Evolutionary conservation across 1,140 invertebrate genomes (phyloP).

Genomic region (Gonioctena quinquepunctata): DNA sequence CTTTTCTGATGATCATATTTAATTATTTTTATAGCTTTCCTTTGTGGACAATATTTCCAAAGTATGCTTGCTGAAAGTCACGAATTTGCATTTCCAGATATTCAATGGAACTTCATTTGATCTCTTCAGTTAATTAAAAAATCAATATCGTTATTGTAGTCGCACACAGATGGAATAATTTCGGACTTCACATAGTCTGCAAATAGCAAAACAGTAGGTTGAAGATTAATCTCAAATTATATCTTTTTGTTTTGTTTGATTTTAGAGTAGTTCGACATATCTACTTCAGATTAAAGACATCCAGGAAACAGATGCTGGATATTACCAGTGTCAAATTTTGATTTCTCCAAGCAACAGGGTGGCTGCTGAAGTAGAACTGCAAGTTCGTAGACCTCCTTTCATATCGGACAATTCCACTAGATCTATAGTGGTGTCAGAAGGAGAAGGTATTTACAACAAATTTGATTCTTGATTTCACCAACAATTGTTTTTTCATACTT

Average conservation of each 20-base stretch:
- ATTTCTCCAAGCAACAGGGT: conserved; percentile 79
- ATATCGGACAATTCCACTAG: conserved; percentile 92
- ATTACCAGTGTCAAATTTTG: conserved; percentile 85
- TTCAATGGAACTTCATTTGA: too few relatives aligned
- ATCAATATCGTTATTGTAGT: too few relatives aligned
- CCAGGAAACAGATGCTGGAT: conserved; percentile 90
- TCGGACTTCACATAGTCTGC: too few relatives aligned
- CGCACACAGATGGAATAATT: too few relatives aligned
- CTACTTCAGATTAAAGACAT: conserved; percentile 84
- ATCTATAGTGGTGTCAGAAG: conserved; percentile 81
- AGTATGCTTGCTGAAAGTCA: too few relatives aligned
- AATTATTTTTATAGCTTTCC: too few relatives aligned
- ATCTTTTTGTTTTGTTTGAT: not conserved
- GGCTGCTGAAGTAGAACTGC: conserved; percentile 79
- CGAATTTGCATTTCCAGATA: too few relatives aligned
- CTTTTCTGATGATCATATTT: too few relatives aligned
- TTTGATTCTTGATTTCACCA: not conserved
- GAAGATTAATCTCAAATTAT: too few relatives aligned
- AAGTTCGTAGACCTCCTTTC: conserved; percentile 83
- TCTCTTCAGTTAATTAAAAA: too few relatives aligned
- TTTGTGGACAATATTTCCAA: too few relatives aligned
- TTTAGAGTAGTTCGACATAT: conserved; percentile 51
- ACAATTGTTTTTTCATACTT: not conserved
- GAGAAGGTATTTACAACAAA: conserved; percentile 60
- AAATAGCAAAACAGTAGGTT: too few relatives aligned